Conservation (phyloP, 2,888 invertebrate species). For the Ashinkailepas kermadecensis region DNA sequence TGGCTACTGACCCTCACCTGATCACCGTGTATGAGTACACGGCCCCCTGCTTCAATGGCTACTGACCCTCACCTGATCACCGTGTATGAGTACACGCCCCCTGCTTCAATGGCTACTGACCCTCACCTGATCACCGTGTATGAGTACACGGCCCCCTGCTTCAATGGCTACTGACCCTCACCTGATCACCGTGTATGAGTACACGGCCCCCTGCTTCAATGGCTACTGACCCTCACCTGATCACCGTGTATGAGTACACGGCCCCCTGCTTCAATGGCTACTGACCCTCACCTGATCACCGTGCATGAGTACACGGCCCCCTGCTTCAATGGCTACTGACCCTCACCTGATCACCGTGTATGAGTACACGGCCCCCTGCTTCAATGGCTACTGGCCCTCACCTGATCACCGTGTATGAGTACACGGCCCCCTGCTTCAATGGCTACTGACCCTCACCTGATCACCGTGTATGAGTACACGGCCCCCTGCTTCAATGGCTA, state of each 20-base stretch:
- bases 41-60: slow-evolving; percentile 35
- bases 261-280: slow-evolving; percentile 35
- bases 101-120: slow-evolving; percentile 32
- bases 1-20: slow-evolving; percentile 34
- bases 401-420: slow-evolving; percentile 39
- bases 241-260: slow-evolving; percentile 39
- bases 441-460: slow-evolving; percentile 34
- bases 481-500: slow-evolving; percentile 35
- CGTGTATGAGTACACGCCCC: slow-evolving; percentile 39
- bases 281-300: slow-evolving; percentile 35
- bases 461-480: slow-evolving; percentile 39
- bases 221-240: slow-evolving; percentile 34
- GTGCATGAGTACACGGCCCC: slow-evolving; percentile 38
- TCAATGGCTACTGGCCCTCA: slow-evolving; percentile 30
- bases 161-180: slow-evolving; percentile 30
- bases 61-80: slow-evolving; percentile 35
- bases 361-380: slow-evolving; percentile 37
- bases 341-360: slow-evolving; percentile 38
- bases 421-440: slow-evolving; percentile 36
- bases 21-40: slow-evolving; percentile 39
- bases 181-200: slow-evolving; percentile 39
- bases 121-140: slow-evolving; percentile 38
- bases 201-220: slow-evolving; percentile 36
- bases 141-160: slow-evolving; percentile 37
- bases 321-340: slow-evolving; percentile 32